phyloP scores from a whole-genome alignment of 2,888 invertebrate genomes.

The Drosophila tripunctata region DNA sequence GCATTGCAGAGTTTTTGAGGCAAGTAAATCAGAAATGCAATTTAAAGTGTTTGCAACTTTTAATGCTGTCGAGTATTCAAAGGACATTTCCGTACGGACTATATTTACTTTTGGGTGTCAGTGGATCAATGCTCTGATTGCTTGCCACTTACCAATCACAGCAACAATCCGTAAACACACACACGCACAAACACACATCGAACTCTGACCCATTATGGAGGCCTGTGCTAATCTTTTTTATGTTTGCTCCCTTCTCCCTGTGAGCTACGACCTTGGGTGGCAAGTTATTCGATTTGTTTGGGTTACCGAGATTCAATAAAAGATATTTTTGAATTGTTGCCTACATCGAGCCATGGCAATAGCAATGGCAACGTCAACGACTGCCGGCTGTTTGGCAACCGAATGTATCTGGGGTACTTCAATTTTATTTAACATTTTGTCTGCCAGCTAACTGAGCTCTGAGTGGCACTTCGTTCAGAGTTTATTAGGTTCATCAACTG shows the following conservation, averaged over 20 bases:
- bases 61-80: conserved; percentile 1
- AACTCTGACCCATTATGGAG: conserved; percentile 63
- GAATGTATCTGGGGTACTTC: conserved; percentile 55
- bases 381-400: conserved; percentile 37
- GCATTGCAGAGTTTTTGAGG: conserved; percentile 13
- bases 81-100: conserved; percentile 3
- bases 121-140: conserved; percentile 57
- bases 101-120: conserved; percentile 17
- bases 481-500: conserved; percentile 74
- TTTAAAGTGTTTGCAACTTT: conserved; percentile 18
- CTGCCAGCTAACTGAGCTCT: conserved; percentile 45
- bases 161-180: conserved; percentile 5
- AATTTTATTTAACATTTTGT: conserved; percentile 70
- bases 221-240: conserved; percentile 67
- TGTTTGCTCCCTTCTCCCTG: conserved; percentile 20
- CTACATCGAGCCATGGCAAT: conserved; percentile 14
- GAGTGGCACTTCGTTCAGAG: conserved; percentile 62
- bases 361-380: not conserved
- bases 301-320: conserved; percentile 68
- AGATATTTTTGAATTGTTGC: conserved; percentile 65
- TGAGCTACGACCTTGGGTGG: conserved; percentile 6
- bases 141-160: conserved; percentile 10
- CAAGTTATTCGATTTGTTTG: conserved; percentile 35
- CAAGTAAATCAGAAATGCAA: conserved; percentile 29
- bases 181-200: conserved; percentile 17